Evolutionary conservation across 2,888 invertebrate species (phyloP).

Genomic region (Euplagia quadripunctaria): DNA sequence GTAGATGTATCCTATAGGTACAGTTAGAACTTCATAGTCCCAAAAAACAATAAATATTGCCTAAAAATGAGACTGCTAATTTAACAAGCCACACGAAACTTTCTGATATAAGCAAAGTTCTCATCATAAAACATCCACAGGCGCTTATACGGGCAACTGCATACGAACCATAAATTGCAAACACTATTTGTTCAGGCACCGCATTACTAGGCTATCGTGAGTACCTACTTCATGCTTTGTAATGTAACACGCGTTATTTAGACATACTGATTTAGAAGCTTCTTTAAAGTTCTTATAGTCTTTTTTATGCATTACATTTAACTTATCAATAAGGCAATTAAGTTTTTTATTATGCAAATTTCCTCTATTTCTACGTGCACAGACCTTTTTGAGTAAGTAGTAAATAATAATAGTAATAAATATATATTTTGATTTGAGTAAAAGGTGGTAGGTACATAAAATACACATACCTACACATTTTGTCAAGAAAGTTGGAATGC

Average conservation of each 20-base stretch:
- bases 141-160: slow-evolving; percentile 25
- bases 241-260: slow-evolving; percentile 11
- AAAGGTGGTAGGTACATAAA: too few relatives aligned
- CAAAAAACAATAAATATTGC: neutral
- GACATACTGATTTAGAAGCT: slow-evolving; percentile 5
- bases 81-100: slow-evolving; percentile 14
- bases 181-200: slow-evolving; percentile 41
- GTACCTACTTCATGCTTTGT: slow-evolving; percentile 17
- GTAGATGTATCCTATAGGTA: too few relatives aligned
- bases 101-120: slow-evolving; percentile 22
- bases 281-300: slow-evolving; percentile 19
- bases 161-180: slow-evolving; percentile 31
- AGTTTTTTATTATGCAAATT: too few relatives aligned
- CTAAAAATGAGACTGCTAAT: neutral
- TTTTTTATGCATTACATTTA: neutral
- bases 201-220: slow-evolving; percentile 2
- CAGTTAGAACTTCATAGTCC: neutral
- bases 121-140: slow-evolving; percentile 28
- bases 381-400: too few relatives aligned
- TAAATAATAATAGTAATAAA: too few relatives aligned
- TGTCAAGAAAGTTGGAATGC: too few relatives aligned
- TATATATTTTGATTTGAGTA: too few relatives aligned
- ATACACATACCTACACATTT: too few relatives aligned
- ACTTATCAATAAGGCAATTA: neutral
- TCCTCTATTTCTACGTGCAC: too few relatives aligned